Base-by-base conservation (phyloP, 2,113 vertebrate genomes). In the Cynopterus brachyotis region DNA sequence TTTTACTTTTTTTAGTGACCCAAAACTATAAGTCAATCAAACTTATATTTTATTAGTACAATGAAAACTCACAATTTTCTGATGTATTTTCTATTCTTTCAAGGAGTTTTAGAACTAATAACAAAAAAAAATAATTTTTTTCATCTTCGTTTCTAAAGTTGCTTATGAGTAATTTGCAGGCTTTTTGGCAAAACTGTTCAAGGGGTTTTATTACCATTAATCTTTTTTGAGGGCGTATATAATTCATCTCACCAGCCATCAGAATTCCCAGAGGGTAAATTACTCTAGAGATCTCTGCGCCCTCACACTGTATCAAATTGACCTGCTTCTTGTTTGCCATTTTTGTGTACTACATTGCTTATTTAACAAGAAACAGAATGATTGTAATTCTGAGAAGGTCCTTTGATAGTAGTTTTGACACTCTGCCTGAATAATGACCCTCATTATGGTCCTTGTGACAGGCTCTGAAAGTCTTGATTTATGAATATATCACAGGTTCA, bases 321-420 rank as follows among this genome's bases (percentile, higher is more conserved):
- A 99, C 99, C 99, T 99, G 98, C 99, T 99, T 99, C 99, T 99
- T 99, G 99, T 99, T 99, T 99, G 99, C 99, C 99, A 99, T 99
- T 99, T 99, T 99, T 99, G 99, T 99, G 99, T 99, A 99, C 99
- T 99, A 99, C 99, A 99, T 99, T 99, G 99, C 99, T 99, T 99
- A 99, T 99, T 99, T 99, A 99, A 99, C 99, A 99, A 99, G 99
- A 99, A 99, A 99, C 99, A 99, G 99, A 99, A 99, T 99, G 99
- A 99, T 99, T 99, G 99, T 99, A 99, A 99, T 99, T 99, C 99
- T 98, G 99, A 99, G 99, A 99, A 99, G 99, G 99, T 99, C 99
- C 99, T 99, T 99, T 99, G 99, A 99, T 99, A 99, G 99, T 99
- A 99, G 99, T 99, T 99, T 99, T 99, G 99, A 99, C 99, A 99